Percentiles rank a stretch among this genome's conserved stretches.
phyloP scores from a whole-genome alignment of 2,113 vertebrate species.

The Xenopus borealis region DNA sequence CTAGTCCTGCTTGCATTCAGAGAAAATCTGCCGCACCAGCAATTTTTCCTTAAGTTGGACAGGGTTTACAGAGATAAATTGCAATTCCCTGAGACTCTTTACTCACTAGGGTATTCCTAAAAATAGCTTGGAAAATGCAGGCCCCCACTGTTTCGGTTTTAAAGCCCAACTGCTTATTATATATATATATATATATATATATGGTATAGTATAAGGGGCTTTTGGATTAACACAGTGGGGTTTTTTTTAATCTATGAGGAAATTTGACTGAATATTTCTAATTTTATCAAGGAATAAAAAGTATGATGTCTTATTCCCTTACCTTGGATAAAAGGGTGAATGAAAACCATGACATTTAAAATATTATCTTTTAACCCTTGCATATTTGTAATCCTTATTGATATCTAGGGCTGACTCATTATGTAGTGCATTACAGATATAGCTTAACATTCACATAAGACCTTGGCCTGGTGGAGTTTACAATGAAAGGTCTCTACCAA shows the following conservation, averaged over 20 bases:
- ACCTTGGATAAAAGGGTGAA: no score
- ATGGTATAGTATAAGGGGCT: background rate
- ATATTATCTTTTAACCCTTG: no score
- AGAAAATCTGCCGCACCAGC: conserved; percentile 20
- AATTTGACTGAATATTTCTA: conserved; percentile 10
- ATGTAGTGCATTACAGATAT: no score
- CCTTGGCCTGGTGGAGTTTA: no score
- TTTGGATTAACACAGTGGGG: conserved; percentile 21
- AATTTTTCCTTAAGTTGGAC: conserved; percentile 29
- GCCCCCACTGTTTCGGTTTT: conserved; percentile 20
- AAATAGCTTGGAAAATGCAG: conserved; percentile 34
- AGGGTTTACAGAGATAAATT: conserved; percentile 43
- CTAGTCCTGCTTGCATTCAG: conserved; percentile 23
- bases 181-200: conserved; percentile 14
- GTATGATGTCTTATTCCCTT: background rate
- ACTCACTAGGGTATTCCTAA: conserved; percentile 42
- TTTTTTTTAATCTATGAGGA: conserved; percentile 10
- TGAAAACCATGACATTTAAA: no score
- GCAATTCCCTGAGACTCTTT: conserved; percentile 38
- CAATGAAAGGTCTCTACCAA: no score
- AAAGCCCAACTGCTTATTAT: conserved; percentile 30
- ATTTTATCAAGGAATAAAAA: background rate
- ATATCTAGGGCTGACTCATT: no score
- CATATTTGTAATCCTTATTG: no score
- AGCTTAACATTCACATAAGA: no score